Percentiles rank a stretch among this genome's conserved stretches.
Evolutionary conservation across 2,888 invertebrate species (phyloP).

Genomic region (Oligia strigilis): DNA sequence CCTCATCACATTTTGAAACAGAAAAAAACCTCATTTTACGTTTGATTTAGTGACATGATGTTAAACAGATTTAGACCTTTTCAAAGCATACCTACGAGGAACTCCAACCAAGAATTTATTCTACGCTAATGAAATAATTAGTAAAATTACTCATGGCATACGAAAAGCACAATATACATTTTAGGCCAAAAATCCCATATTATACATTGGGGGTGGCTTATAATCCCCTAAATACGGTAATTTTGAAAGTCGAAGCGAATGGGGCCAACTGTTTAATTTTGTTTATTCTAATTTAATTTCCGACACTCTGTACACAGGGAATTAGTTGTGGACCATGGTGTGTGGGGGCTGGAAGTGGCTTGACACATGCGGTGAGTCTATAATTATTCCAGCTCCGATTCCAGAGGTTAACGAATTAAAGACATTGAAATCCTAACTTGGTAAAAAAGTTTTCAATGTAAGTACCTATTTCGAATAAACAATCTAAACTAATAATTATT

Average conservation of each 20-base stretch:
- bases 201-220: constrained; percentile 77
- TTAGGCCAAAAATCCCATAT: constrained; percentile 75
- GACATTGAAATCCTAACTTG: background rate
- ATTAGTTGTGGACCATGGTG: constrained; percentile 60
- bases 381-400: background rate
- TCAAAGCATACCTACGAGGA: constrained; percentile 37
- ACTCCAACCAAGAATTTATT: constrained; percentile 68
- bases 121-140: constrained; percentile 80
- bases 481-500: too few relatives aligned
- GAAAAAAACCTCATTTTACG: background rate
- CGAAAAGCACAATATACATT: constrained; percentile 72
- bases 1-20: background rate
- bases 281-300: constrained; percentile 86
- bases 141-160: constrained; percentile 72
- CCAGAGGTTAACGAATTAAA: background rate
- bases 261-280: constrained; percentile 84
- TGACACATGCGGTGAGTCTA: background rate
- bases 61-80: constrained; percentile 18
- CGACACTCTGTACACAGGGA: constrained; percentile 75
- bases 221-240: constrained; percentile 80
- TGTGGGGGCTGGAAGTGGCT: constrained; percentile 43
- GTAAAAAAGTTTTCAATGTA: too few relatives aligned
- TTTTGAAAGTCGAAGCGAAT: constrained; percentile 81
- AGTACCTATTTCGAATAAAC: background rate
- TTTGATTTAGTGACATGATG: constrained; percentile 30